Percentiles rank a stretch among this genome's conserved stretches.
Evolutionary conservation across 2,797 vertebrate species (phyloP).

Genomic region (Pipistrellus pygmaeus): DNA sequence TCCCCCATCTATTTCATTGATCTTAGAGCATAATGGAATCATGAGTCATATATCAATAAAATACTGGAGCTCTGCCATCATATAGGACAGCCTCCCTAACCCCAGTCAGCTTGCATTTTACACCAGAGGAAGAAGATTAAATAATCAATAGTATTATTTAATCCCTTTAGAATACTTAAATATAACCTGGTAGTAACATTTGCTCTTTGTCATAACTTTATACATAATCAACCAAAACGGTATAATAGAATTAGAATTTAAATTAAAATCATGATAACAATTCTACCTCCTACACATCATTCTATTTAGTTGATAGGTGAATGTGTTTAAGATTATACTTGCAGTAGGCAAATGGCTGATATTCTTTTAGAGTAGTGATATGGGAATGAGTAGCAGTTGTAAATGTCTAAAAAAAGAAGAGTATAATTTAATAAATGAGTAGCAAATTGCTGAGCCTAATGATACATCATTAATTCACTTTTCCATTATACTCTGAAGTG

Average conservation of each 20-base stretch:
- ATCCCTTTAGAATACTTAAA: not conserved
- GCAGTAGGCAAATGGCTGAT: not conserved
- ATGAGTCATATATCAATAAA: not conserved
- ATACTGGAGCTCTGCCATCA: not conserved
- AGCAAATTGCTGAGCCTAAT: conserved; percentile 13
- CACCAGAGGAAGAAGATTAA: not conserved
- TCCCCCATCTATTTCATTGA: not conserved
- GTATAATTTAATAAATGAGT: not conserved
- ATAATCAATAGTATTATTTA: not conserved
- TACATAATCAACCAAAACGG: not conserved
- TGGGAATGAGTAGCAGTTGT: not conserved
- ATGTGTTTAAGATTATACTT: conserved; percentile 56
- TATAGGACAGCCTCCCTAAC: not conserved
- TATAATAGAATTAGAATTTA: conserved; percentile 38
- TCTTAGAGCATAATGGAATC: not conserved
- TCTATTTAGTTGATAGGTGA: conserved; percentile 49
- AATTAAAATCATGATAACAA: conserved; percentile 51
- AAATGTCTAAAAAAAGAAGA: conserved; percentile 28
- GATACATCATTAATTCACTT: conserved; percentile 10
- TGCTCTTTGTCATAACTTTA: conserved; percentile 26
- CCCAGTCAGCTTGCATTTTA: not conserved
- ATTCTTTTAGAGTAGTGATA: not conserved
- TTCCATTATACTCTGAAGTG: not conserved
- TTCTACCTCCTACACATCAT: not conserved
- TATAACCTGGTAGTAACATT: conserved; percentile 20